Evolutionary conservation across 2,113 vertebrate genomes (phyloP).

Genomic region (Eulacestoma nigropectus): DNA sequence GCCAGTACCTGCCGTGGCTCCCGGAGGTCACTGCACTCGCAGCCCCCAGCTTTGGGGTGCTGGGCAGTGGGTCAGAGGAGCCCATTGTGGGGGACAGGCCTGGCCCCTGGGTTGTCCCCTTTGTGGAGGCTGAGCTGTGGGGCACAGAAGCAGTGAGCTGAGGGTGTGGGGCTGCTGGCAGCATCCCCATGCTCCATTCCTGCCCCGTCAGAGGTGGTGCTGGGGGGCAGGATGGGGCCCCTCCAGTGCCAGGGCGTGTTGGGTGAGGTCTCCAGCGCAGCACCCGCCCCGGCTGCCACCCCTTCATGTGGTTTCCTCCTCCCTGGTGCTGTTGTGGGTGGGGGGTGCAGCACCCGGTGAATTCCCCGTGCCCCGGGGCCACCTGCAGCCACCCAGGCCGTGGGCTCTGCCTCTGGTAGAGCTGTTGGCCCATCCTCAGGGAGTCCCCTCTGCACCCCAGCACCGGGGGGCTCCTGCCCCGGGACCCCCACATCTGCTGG

Average conservation of each 20-base stretch:
- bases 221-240: background rate
- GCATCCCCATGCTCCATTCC: background rate
- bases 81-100: accelerated
- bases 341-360: background rate
- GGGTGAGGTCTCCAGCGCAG: accelerated
- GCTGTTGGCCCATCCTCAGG: accelerated
- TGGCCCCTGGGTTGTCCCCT: background rate
- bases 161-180: background rate
- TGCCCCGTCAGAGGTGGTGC: background rate
- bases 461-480: background rate
- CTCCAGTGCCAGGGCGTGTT: background rate
- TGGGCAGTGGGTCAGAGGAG: background rate
- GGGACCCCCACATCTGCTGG: accelerated
- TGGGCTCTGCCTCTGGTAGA: background rate
- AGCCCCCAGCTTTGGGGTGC: background rate
- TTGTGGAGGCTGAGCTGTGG: too few species aligned
- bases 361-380: background rate
- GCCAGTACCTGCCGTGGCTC: accelerated
- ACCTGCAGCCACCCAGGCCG: accelerated
- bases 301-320: slow-evolving; percentile 48
- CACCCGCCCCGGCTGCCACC: background rate
- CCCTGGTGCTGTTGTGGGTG: background rate
- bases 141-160: background rate
- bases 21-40: accelerated
- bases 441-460: background rate